These are phyloP conservation scores for Drosophila anomalata DNA, from an alignment of 2,888 invertebrate species.

Conservation along the genomic window DNA sequence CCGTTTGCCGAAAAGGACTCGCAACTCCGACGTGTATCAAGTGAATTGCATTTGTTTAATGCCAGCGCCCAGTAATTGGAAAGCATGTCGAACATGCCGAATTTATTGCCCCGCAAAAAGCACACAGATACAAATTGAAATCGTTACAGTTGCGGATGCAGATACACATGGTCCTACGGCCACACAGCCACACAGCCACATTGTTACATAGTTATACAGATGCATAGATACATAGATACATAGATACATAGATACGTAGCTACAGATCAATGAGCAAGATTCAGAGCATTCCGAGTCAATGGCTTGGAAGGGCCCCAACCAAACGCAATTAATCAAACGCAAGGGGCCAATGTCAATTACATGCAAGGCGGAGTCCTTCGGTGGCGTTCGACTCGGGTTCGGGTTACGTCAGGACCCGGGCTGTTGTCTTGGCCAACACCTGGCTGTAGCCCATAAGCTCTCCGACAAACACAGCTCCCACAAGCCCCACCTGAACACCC, in stretches of 20 bases:
- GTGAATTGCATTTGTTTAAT: conserved; percentile 59
- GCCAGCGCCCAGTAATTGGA: conserved; percentile 65
- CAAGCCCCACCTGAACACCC: not conserved
- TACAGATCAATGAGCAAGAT: conserved; percentile 33
- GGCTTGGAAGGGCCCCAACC: conserved; percentile 61
- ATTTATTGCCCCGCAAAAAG: conserved; percentile 58
- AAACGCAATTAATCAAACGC: conserved; percentile 73
- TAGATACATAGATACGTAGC: not conserved
- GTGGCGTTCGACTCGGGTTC: conserved; percentile 9
- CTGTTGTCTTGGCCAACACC: conserved; percentile 43
- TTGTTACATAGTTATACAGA: not conserved
- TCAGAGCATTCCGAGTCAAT: conserved; percentile 66
- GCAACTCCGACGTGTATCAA: conserved; percentile 38
- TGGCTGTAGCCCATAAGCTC: conserved; percentile 28
- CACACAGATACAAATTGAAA: conserved; percentile 43
- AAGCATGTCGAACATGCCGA: conserved; percentile 45
- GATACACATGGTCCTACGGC: conserved; percentile 13
- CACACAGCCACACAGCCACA: not conserved
- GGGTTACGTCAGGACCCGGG: conserved; percentile 10
- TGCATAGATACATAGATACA: not conserved
- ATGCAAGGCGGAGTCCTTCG: conserved; percentile 27
- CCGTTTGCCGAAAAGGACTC: conserved; percentile 19
- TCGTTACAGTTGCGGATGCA: conserved; percentile 19
- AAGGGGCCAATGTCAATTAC: conserved; percentile 62
- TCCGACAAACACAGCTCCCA: conserved; percentile 7